Evolutionary conservation across 2,113 vertebrate species (phyloP).

Genomic region (Gobio gobio): DNA sequence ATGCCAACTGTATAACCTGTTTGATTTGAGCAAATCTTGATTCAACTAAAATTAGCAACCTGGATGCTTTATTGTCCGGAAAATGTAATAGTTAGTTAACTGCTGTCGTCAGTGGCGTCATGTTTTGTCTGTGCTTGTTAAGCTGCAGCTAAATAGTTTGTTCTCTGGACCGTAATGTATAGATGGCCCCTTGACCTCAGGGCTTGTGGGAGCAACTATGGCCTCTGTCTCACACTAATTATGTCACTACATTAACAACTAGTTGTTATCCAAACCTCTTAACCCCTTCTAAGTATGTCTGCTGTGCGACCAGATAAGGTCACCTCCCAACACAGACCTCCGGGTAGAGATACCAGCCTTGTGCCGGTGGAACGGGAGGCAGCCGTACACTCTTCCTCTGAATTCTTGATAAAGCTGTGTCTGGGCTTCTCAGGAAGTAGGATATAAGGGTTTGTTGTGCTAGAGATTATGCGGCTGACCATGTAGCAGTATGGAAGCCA

Average conservation of each 20-base stretch:
- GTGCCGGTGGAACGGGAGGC: slow-evolving; percentile 18
- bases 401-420: slow-evolving; percentile 43
- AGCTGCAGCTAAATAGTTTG: not conserved
- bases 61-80: not conserved
- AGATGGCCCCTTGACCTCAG: not conserved
- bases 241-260: slow-evolving; percentile 27
- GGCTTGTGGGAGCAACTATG: not conserved
- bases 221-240: slow-evolving; percentile 21
- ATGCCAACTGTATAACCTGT: not conserved
- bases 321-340: slow-evolving; percentile 1
- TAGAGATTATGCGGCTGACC: slow-evolving; percentile 6
- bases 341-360: slow-evolving; percentile 36
- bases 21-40: not conserved
- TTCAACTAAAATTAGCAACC: not conserved
- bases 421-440: slow-evolving; percentile 48
- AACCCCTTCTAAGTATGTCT: slow-evolving; percentile 21
- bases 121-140: slow-evolving; percentile 4
- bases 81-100: not conserved
- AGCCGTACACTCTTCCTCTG: slow-evolving; percentile 38
- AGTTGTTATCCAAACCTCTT: slow-evolving; percentile 34
- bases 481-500: slow-evolving; percentile 13
- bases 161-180: slow-evolving; percentile 4
- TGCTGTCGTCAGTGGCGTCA: not conserved
- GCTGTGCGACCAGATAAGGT: slow-evolving; percentile 13
- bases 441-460: slow-evolving; percentile 26